A percentile compares a stretch with the other conserved stretches of the same genome.
Conservation (phyloP, 2,888 invertebrate genomes). For the Mythimna impura region DNA sequence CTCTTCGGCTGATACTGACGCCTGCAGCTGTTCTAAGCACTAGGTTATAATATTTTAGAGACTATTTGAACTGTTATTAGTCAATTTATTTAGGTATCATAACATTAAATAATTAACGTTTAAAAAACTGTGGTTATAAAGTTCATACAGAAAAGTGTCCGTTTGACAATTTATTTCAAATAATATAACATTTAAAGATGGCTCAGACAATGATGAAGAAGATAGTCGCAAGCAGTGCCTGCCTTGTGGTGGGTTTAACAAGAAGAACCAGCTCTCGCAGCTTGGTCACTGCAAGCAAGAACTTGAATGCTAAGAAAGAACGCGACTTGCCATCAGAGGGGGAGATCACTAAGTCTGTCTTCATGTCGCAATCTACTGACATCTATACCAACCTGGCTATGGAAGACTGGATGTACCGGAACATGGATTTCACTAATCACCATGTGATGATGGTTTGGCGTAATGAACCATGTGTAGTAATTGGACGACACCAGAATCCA, state of each 20-base stretch:
- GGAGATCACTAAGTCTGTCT: constrained; percentile 95
- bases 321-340: constrained; percentile 78
- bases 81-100: constrained; percentile 64
- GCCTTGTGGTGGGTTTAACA: constrained; percentile 81
- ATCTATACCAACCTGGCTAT: constrained; percentile 98
- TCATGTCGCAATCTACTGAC: constrained; percentile 97
- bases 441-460: constrained; percentile 97
- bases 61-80: constrained; percentile 75
- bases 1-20: constrained; percentile 93
- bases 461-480: constrained; percentile 98
- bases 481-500: constrained; percentile 99
- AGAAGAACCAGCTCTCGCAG: constrained; percentile 82
- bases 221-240: constrained; percentile 81
- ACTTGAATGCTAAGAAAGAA: constrained; percentile 75
- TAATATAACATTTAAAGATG: constrained; percentile 78
- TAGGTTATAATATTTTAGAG: constrained; percentile 73
- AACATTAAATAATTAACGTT: constrained; percentile 78
- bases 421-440: constrained; percentile 95
- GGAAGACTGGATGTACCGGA: constrained; percentile 98
- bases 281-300: constrained; percentile 75
- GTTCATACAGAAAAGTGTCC: constrained; percentile 89
- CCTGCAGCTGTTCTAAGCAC: constrained; percentile 75
- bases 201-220: constrained; percentile 87
- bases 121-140: constrained; percentile 76
- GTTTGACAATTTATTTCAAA: constrained; percentile 69